Percentiles rank a stretch among this genome's conserved stretches.
These are phyloP conservation scores for Drosophila navojoa DNA, from an alignment of 1,140 invertebrate species.

Conservation along the genomic window DNA sequence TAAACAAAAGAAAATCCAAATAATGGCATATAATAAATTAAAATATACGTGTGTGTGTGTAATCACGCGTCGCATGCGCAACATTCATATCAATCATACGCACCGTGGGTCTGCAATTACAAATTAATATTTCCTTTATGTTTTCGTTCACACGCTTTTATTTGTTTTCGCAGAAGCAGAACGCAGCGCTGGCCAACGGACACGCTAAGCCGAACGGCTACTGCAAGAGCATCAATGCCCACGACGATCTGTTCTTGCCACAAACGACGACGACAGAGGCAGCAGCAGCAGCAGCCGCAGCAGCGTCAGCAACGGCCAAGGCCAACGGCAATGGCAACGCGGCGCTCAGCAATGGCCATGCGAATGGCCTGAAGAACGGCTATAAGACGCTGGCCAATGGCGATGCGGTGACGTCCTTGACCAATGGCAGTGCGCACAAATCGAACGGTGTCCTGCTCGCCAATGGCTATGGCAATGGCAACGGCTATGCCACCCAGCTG, in stretches of 20 bases:
- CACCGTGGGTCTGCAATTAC: not conserved
- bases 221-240: constrained; percentile 76
- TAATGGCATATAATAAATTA: constrained; percentile 5
- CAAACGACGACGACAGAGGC: constrained; percentile 37
- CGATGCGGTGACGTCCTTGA: constrained; percentile 24
- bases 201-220: constrained; percentile 71
- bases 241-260: constrained; percentile 69
- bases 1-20: constrained; percentile 9
- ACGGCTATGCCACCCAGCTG: constrained; percentile 57
- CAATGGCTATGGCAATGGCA: constrained; percentile 50
- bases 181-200: constrained; percentile 59
- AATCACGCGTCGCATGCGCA: constrained; percentile 18
- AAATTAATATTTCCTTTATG: not conserved
- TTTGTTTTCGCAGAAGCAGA: constrained; percentile 50
- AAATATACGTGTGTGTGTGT: not conserved
- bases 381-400: constrained; percentile 57
- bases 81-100: constrained; percentile 29
- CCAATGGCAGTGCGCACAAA: constrained; percentile 49
- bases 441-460: constrained; percentile 39
- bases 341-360: constrained; percentile 59
- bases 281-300: constrained; percentile 29
- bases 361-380: constrained; percentile 64
- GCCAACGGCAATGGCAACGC: constrained; percentile 51
- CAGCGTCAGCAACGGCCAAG: constrained; percentile 36
- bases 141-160: not conserved